Conservation (phyloP, 2,113 vertebrate genomes). For the Geothlypis trichas region DNA sequence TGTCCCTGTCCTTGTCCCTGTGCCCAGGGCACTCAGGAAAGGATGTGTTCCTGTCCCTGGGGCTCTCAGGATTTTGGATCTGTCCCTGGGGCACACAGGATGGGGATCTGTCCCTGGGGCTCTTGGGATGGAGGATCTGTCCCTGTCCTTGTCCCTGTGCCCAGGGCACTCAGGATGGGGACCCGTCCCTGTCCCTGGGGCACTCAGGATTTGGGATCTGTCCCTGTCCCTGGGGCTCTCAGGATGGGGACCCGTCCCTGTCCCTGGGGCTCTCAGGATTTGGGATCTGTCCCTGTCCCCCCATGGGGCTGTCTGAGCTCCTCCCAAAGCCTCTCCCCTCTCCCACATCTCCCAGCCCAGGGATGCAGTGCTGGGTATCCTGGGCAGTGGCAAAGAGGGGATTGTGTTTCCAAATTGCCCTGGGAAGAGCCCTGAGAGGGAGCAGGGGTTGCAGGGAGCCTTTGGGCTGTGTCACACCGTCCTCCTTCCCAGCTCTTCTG, state of each 20-base stretch:
- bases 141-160: too few species aligned
- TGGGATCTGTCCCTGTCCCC: background rate
- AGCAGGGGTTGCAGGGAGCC: background rate
- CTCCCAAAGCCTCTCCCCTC: background rate
- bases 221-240: background rate
- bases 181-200: background rate
- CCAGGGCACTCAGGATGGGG: background rate
- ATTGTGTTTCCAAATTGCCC: background rate
- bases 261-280: too few species aligned
- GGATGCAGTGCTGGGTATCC: background rate
- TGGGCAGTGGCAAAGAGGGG: background rate
- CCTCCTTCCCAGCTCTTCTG: background rate
- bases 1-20: background rate
- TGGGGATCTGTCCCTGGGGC: background rate
- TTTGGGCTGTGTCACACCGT: background rate
- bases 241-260: too few species aligned
- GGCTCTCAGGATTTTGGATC: background rate
- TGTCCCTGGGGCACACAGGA: fast-evolving
- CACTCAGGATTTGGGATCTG: background rate
- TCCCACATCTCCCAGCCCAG: background rate
- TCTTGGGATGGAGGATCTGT: too few species aligned
- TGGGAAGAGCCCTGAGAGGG: background rate
- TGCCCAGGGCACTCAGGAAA: fast-evolving
- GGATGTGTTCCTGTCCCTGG: background rate
- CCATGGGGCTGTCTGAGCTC: background rate